These are phyloP conservation scores for Lepus americanus DNA, from an alignment of 2,113 vertebrate genomes.

Conservation along the genomic window DNA sequence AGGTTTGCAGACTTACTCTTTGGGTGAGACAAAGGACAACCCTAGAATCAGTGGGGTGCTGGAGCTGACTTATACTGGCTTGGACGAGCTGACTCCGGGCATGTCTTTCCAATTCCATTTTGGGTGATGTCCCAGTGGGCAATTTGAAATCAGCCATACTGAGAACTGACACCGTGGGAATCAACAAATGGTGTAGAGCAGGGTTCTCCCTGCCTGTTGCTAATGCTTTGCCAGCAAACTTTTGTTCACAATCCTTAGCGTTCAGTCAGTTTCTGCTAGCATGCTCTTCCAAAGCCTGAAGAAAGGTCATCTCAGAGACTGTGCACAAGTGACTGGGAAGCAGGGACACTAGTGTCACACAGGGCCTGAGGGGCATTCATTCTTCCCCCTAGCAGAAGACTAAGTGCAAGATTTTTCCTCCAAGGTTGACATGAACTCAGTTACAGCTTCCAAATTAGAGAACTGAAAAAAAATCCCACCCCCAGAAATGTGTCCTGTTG, in stretches of 20 bases:
- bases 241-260: neutral
- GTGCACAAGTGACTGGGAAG: neutral
- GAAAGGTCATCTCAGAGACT: neutral
- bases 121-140: rapidly evolving
- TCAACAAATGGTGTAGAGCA: neutral
- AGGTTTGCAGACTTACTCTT: neutral
- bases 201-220: neutral
- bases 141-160: neutral
- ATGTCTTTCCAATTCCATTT: neutral
- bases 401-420: neutral
- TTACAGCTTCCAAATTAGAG: neutral
- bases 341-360: neutral
- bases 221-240: neutral
- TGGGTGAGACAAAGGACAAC: neutral
- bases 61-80: neutral
- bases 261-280: neutral
- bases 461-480: neutral
- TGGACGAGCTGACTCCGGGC: neutral
- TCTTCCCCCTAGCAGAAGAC: neutral
- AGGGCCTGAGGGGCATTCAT: neutral
- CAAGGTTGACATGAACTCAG: neutral
- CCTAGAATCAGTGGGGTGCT: neutral
- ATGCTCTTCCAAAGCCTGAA: neutral
- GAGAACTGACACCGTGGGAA: neutral
- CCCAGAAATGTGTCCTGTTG: neutral